Base-by-base conservation (phyloP, 2,797 vertebrate genomes). In the Setipinna tenuifilis region DNA sequence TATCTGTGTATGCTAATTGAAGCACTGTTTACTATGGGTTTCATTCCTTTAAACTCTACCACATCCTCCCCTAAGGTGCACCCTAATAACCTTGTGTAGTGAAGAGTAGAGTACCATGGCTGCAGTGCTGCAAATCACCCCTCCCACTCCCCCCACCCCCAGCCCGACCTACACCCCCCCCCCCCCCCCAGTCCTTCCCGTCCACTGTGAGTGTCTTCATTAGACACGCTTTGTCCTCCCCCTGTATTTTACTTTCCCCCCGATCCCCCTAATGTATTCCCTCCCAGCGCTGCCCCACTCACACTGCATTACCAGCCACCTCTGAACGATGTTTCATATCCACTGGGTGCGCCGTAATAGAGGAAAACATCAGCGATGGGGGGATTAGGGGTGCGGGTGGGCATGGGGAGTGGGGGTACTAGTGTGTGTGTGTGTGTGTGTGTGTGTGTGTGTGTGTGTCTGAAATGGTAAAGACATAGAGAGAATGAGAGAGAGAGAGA, bases 141-240 rank as follows among this genome's bases (percentile, higher is more conserved):
- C 68, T 7, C 25, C 62, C 62, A 5, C 62, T 12, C 62, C 10
- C 68, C 14, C 0, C 31, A 16, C 31, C 28, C 11, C n/a, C 2
- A 21, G 14, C 68, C 31, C 12, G 14, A 28, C 28, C 65, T 28
- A 3, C 2, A 6, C 10, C 28, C 28, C 14, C 2, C 28, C 16
- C 65, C 10, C 46, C 10, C 46, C 14, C 50, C 50, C 50, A 9
- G 2, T 54, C 50, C 14, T 41, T 71, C 25, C 25, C 11, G 16
- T 78, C 71, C 71, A 7, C 71, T 78, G 31, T 35, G 31, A 78
- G 71, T 19, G 17, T 78, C 71, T 78, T 78, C 71, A 78, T 78
- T 78, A 78, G 71, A 9, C 35, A 78, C 35, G 71, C 71, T 78
- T 78, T 78, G 71, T 78, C 35, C 71, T 78, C 31, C 35, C 65